Conservation (phyloP, 2,888 invertebrate genomes). For the Cataglyphis cursor region DNA sequence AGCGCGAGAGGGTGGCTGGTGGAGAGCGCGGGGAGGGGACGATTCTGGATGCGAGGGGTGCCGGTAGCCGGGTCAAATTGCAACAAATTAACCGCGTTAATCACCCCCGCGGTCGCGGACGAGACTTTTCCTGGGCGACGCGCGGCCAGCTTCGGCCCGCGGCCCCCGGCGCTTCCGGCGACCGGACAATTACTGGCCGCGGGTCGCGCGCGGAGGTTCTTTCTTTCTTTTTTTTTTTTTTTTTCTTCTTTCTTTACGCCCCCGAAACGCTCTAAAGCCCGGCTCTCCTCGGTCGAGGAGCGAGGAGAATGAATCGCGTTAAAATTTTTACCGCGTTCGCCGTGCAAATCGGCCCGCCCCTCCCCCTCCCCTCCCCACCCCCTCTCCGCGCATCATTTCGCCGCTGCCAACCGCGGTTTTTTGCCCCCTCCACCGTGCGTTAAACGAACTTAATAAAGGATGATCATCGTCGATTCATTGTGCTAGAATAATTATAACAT, state of each 20-base stretch:
- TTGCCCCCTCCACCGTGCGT: neutral
- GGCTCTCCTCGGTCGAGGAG: neutral
- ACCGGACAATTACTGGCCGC: slow-evolving; percentile 68
- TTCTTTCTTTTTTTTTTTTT: no score
- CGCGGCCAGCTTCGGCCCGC: slow-evolving; percentile 30
- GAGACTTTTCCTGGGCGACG: slow-evolving; percentile 75
- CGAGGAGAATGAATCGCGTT: slow-evolving; percentile 36
- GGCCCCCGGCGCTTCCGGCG: slow-evolving; percentile 47
- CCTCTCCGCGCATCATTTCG: neutral
- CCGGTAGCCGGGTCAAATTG: slow-evolving; percentile 80
- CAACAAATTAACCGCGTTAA: slow-evolving; percentile 85
- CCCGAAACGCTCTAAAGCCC: slow-evolving; percentile 56
- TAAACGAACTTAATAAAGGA: neutral
- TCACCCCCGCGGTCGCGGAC: slow-evolving; percentile 76
- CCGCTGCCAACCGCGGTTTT: neutral
- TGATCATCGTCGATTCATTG: neutral
- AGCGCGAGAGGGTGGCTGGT: neutral
- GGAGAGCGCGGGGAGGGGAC: slow-evolving; percentile 48
- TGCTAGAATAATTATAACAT: neutral
- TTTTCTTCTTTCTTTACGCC: slow-evolving; percentile 44
- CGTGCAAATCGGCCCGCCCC: neutral
- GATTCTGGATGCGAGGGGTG: slow-evolving; percentile 65
- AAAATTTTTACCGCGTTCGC: slow-evolving; percentile 65
- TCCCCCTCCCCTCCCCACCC: no score
- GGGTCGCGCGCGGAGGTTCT: slow-evolving; percentile 50